phyloP scores from a whole-genome alignment of 2,888 invertebrate species.

The Acleris sparsana region DNA sequence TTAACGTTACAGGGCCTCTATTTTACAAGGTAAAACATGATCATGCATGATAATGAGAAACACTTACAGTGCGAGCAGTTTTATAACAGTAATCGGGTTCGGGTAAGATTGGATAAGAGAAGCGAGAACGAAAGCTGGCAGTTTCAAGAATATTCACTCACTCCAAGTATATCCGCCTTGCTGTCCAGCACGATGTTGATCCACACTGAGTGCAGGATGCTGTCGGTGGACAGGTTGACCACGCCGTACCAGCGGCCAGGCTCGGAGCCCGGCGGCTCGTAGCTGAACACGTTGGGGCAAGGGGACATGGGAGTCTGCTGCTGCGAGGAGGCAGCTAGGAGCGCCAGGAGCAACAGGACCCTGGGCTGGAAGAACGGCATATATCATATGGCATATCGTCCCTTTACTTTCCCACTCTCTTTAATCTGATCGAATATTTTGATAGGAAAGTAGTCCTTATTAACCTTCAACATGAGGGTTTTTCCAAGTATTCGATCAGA shows the following conservation, averaged over 20 bases:
- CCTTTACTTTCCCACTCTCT: too few species aligned
- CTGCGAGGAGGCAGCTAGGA: constrained; percentile 55
- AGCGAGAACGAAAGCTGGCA: background rate
- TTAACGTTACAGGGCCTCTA: too few species aligned
- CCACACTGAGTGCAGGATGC: constrained; percentile 84
- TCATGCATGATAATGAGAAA: too few species aligned
- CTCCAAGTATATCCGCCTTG: constrained; percentile 85
- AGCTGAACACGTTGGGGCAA: constrained; percentile 84
- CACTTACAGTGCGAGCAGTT: too few species aligned
- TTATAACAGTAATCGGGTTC: too few species aligned
- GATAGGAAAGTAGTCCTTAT: too few species aligned
- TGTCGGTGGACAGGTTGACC: constrained; percentile 81
- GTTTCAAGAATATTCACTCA: constrained; percentile 56
- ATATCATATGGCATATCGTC: background rate
- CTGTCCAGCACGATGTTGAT: constrained; percentile 83
- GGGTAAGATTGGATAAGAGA: too few species aligned
- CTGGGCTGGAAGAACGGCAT: constrained; percentile 49
- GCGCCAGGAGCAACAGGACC: constrained; percentile 51
- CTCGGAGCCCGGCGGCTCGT: constrained; percentile 80
- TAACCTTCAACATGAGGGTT: too few species aligned
- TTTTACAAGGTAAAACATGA: too few species aligned
- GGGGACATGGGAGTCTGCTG: constrained; percentile 75
- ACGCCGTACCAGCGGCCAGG: constrained; percentile 85
- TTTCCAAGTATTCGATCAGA: too few species aligned
- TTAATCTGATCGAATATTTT: too few species aligned